Percentiles rank a stretch among this genome's conserved stretches.
Evolutionary conservation across 2,888 invertebrate species (phyloP).

Genomic region (Drosophila percnosoma): DNA sequence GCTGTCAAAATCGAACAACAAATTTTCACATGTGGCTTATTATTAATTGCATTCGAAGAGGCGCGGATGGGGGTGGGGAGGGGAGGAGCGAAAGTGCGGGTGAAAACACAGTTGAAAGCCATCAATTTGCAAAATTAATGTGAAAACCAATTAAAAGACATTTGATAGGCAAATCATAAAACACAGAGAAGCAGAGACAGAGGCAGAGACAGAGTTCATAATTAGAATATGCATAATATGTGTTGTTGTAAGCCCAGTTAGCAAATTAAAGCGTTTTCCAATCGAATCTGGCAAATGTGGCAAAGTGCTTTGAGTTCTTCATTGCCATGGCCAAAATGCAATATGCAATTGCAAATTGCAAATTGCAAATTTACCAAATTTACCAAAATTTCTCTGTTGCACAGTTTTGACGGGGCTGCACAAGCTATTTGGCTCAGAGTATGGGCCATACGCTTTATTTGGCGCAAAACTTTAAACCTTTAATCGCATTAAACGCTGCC

Average conservation of each 20-base stretch:
- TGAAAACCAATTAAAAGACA: constrained; percentile 72
- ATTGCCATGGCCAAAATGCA: constrained; percentile 22
- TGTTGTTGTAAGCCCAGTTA: constrained; percentile 45
- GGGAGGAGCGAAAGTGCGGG: not conserved
- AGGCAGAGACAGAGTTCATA: constrained; percentile 34
- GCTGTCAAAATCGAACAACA: constrained; percentile 49
- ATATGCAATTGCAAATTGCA: constrained; percentile 25
- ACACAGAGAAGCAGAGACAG: not conserved
- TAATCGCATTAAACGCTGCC: constrained; percentile 77
- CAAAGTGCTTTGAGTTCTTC: constrained; percentile 4
- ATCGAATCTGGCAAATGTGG: constrained; percentile 34
- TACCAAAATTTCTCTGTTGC: constrained; percentile 7
- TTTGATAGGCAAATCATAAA: constrained; percentile 34
- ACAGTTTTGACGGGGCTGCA: not conserved
- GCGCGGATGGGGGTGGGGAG: not conserved
- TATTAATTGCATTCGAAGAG: constrained; percentile 68
- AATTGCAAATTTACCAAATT: constrained; percentile 15
- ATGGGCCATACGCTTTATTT: constrained; percentile 68
- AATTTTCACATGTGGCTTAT: constrained; percentile 62
- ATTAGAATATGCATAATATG: constrained; percentile 71
- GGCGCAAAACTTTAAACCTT: constrained; percentile 76
- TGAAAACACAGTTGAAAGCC: constrained; percentile 31
- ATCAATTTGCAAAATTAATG: constrained; percentile 80
- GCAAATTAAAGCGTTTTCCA: constrained; percentile 64
- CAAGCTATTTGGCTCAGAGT: constrained; percentile 11